Conservation (phyloP, 1,140 invertebrate genomes). For the Brachionus rubens region DNA sequence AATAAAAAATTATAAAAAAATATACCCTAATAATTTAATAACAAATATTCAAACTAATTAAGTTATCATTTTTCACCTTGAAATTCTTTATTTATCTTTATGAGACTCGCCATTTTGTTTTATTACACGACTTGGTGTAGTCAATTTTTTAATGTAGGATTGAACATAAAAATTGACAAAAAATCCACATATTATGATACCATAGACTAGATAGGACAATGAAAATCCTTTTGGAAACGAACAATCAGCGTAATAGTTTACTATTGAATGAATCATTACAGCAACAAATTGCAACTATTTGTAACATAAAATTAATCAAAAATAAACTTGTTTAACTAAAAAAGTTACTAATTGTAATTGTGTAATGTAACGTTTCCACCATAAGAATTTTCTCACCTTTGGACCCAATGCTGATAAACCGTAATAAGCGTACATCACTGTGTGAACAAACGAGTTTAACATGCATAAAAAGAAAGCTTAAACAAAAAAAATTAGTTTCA, state of each 20-base stretch:
- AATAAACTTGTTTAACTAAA: background rate
- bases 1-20: too few species aligned
- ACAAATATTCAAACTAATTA: too few species aligned
- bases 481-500: background rate
- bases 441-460: conserved; percentile 72
- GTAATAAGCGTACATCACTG: conserved; percentile 78
- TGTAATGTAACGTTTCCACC: conserved; percentile 62
- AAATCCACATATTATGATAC: conserved; percentile 28
- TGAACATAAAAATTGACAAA: conserved; percentile 45
- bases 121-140: background rate
- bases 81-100: conserved; percentile 12
- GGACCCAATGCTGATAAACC: conserved; percentile 65
- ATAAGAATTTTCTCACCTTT: conserved; percentile 58
- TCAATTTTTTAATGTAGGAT: conserved; percentile 13
- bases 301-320: background rate
- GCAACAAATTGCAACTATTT: conserved; percentile 45
- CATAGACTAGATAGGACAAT: conserved; percentile 30
- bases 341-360: conserved; percentile 53
- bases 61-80: too few species aligned
- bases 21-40: too few species aligned
- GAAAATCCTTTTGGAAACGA: conserved; percentile 41
- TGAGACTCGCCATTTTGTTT: background rate
- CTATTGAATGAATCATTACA: conserved; percentile 41
- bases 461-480: conserved; percentile 52
- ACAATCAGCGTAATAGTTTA: background rate